phyloP scores from a whole-genome alignment of 2,888 invertebrate species.

The Bombyx huttoni region DNA sequence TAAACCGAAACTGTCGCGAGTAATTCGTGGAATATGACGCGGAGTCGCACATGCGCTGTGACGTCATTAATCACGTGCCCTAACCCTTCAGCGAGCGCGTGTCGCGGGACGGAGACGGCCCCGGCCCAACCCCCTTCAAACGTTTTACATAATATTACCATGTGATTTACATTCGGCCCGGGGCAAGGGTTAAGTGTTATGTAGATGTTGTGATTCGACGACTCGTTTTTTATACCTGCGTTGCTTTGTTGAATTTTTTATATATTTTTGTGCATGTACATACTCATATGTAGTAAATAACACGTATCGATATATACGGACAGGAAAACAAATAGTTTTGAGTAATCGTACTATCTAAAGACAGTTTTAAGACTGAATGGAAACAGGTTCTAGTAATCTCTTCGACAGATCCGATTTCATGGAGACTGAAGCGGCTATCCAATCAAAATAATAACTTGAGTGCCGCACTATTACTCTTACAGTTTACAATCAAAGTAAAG shows the following conservation, averaged over 20 bases:
- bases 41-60: neutral
- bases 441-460: too few species aligned
- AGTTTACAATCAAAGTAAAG: too few species aligned
- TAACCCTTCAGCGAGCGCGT: neutral
- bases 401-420: too few species aligned
- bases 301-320: too few species aligned
- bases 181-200: neutral
- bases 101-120: neutral
- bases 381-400: too few species aligned
- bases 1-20: slow-evolving; percentile 16
- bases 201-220: neutral
- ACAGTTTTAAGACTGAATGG: too few species aligned
- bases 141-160: neutral
- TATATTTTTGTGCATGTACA: neutral
- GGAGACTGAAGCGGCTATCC: too few species aligned
- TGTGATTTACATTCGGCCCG: neutral
- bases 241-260: neutral
- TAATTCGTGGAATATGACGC: slow-evolving; percentile 32
- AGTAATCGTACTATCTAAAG: too few species aligned
- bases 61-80: neutral
- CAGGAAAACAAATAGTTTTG: too few species aligned
- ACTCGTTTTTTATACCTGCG: neutral
- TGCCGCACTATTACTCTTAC: too few species aligned
- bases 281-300: neutral
- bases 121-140: neutral